Conservation (phyloP, 2,113 vertebrate genomes). For the Oncorhynchus clarkii region DNA sequence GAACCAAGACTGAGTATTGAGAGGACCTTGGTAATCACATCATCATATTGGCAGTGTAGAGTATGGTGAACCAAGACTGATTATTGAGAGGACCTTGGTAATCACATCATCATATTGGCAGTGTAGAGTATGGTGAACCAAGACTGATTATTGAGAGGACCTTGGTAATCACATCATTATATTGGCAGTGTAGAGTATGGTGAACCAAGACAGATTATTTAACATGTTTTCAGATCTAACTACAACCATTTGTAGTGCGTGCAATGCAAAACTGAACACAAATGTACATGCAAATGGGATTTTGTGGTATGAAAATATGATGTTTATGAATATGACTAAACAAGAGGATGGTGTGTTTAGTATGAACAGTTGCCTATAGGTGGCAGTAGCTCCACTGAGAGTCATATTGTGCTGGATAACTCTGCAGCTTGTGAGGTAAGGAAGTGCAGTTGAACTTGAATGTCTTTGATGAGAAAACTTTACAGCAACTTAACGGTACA, state of each 20-base stretch:
- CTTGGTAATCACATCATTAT: not conserved
- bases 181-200: not conserved
- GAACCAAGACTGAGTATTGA: not conserved
- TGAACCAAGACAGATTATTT: not conserved
- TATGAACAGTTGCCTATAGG: conserved; percentile 47
- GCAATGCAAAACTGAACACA: not conserved
- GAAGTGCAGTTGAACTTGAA: not conserved
- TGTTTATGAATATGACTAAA: not conserved
- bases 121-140: no score
- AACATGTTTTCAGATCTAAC: not conserved
- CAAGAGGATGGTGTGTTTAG: not conserved
- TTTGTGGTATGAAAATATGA: not conserved
- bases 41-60: not conserved
- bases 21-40: not conserved
- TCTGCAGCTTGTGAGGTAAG: not conserved
- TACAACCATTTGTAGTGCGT: not conserved
- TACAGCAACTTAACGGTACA: not conserved
- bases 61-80: no score
- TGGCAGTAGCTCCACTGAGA: conserved; percentile 57
- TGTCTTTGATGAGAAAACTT: not conserved
- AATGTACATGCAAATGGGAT: not conserved
- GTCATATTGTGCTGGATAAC: not conserved
- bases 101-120: no score
- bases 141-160: not conserved
- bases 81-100: no score